phyloP scores from a whole-genome alignment of 2,797 vertebrate genomes.

The Lithobates pipiens region DNA sequence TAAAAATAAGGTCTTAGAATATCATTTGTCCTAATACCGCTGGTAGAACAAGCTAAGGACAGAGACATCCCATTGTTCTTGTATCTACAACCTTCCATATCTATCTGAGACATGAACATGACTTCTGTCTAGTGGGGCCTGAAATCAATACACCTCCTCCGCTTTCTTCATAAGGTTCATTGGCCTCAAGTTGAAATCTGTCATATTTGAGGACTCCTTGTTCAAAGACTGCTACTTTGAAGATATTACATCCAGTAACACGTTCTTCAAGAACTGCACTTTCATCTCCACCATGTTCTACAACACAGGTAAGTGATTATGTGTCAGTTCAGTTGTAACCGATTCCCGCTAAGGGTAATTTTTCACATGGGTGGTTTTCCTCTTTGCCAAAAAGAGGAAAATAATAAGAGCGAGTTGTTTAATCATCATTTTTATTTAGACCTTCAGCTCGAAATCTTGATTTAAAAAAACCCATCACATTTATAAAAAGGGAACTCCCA shows the following conservation, averaged over 20 bases:
- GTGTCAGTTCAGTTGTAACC: not conserved
- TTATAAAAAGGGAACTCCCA: too few relatives aligned
- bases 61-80: not conserved
- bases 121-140: not conserved
- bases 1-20: too few relatives aligned
- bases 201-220: constrained; percentile 93
- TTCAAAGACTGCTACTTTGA: constrained; percentile 98
- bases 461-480: too few relatives aligned
- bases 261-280: constrained; percentile 97
- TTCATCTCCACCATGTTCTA: constrained; percentile 95
- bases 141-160: constrained; percentile 2
- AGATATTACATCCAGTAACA: constrained; percentile 95
- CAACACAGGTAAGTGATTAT: constrained; percentile 85
- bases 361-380: not conserved
- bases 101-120: not conserved
- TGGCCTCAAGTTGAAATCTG: constrained; percentile 91
- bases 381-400: not conserved
- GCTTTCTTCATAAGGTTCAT: constrained; percentile 82
- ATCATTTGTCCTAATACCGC: too few relatives aligned
- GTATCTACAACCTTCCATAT: not conserved
- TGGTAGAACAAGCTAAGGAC: not conserved
- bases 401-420: too few relatives aligned
- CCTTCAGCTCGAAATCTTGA: too few relatives aligned
- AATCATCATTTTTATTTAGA: too few relatives aligned
- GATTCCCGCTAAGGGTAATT: too few relatives aligned